Evolutionary conservation across 2,888 invertebrate species (phyloP).

Genomic region (Noctuana brunneofusca): DNA sequence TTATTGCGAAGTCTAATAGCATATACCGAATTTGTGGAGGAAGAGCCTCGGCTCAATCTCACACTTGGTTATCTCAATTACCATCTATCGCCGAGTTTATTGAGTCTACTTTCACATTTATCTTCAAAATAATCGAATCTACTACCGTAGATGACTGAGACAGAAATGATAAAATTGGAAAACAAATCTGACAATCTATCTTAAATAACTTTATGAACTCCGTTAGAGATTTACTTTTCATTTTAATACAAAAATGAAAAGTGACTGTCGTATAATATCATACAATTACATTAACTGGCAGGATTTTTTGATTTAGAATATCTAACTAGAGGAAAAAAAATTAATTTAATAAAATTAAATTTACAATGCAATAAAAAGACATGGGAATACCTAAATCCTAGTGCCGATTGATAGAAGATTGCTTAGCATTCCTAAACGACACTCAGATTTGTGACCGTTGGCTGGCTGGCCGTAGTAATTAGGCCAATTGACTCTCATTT

Average conservation of each 20-base stretch:
- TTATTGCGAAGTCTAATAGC: slow-evolving; percentile 37
- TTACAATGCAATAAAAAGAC: no score
- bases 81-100: slow-evolving; percentile 33
- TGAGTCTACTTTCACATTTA: slow-evolving; percentile 28
- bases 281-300: background rate
- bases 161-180: slow-evolving; percentile 4
- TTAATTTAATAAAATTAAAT: background rate
- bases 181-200: background rate
- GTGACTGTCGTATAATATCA: background rate
- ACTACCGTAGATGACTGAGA: slow-evolving; percentile 6
- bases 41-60: slow-evolving; percentile 29
- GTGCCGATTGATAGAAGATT: background rate
- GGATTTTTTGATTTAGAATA: background rate
- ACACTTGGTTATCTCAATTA: slow-evolving; percentile 34
- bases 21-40: slow-evolving; percentile 32
- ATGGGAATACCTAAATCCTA: background rate
- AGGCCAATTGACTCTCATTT: slow-evolving; percentile 40
- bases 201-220: background rate
- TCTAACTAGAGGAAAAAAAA: no score
- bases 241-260: background rate
- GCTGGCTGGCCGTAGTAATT: slow-evolving; percentile 36
- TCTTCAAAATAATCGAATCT: slow-evolving; percentile 30
- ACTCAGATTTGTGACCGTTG: slow-evolving; percentile 24
- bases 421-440: slow-evolving; percentile 19
- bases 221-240: background rate